Base-by-base conservation (phyloP, 2,797 vertebrate genomes). In the Onychomys torridus region DNA sequence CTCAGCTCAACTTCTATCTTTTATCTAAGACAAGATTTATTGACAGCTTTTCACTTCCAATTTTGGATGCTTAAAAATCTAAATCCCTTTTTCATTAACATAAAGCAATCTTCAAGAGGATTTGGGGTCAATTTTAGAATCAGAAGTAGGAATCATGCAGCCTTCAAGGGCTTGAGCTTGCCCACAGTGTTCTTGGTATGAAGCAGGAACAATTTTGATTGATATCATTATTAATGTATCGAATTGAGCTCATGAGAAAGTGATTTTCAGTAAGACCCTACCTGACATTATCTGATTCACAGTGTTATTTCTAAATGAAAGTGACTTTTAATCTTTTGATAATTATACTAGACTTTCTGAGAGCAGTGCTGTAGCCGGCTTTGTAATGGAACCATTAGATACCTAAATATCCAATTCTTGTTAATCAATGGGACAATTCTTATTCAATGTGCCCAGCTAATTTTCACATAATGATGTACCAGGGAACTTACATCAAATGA, bases 41-140 rank as follows among this genome's bases (percentile, higher is more conserved):
- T 67, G 89, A 37, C 10, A 88, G 83, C 11, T 95, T 97, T 87
- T 77, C 0, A 46, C 55, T 94, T 81, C 49, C 97, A 84, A 13
- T 43, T 94, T 97, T 97, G 77, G 37, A 19, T 97, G 83, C 21
- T 96, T 52, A 94, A 97, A 97, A 97, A 96, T 98, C 97, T 63
- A 81, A 85, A 61, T 97, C 61, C 59, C 96, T 97, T 5, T 6
- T 93, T 95, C 37, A 46, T 19, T 91, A 83, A 76, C 46, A 29
- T 79, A 16, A 78, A 12, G 17, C 32, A 76, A 25, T 46, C 52
- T 82, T 97, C 86, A 63, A 86, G 0, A 83, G 10, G 17, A 12
- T 27, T 82, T 2, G 8, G 34, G 40, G 13, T 4, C 8, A 77
- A 19, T 89, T 94, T 91, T 91, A 55, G 34, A 91, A 25, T 3